A percentile compares a stretch with the other conserved stretches of the same genome.
Conservation (phyloP, 2,888 invertebrate species). For the Oligia strigilis region DNA sequence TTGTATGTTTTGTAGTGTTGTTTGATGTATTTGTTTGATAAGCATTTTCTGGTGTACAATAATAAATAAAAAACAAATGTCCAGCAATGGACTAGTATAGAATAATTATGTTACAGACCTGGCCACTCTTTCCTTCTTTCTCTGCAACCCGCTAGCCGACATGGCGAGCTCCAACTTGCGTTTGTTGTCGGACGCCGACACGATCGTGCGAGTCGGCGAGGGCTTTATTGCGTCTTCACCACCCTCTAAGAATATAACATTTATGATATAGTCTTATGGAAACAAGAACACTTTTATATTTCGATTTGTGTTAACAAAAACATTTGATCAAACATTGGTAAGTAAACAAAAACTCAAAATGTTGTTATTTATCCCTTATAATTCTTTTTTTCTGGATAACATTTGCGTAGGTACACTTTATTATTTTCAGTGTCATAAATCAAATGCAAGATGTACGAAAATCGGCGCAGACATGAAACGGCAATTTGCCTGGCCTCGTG, state of each 20-base stretch:
- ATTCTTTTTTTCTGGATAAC: not conserved
- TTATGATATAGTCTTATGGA: not conserved
- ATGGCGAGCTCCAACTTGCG: constrained; percentile 94
- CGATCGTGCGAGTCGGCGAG: constrained; percentile 91
- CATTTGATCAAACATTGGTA: not conserved
- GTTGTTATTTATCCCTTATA: not conserved
- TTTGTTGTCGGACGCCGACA: constrained; percentile 91
- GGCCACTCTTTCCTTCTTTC: constrained; percentile 92
- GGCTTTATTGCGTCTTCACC: constrained; percentile 92
- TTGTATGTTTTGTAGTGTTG: not conserved
- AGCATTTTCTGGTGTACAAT: no score
- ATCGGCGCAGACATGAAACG: no score
- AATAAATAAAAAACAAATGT: not conserved
- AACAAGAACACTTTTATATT: not conserved
- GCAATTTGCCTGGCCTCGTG: not conserved
- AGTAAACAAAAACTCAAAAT: not conserved
- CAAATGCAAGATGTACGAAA: not conserved
- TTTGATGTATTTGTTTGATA: no score
- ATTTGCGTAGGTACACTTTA: not conserved
- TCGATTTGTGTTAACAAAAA: not conserved
- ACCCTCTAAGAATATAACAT: constrained; percentile 77
- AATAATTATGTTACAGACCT: constrained; percentile 73
- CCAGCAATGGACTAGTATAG: not conserved
- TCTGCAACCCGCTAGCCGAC: constrained; percentile 91
- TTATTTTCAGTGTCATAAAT: not conserved